These are phyloP conservation scores for Nematopogon swammerdamellus DNA, from an alignment of 2,888 invertebrate genomes.

Conservation along the genomic window DNA sequence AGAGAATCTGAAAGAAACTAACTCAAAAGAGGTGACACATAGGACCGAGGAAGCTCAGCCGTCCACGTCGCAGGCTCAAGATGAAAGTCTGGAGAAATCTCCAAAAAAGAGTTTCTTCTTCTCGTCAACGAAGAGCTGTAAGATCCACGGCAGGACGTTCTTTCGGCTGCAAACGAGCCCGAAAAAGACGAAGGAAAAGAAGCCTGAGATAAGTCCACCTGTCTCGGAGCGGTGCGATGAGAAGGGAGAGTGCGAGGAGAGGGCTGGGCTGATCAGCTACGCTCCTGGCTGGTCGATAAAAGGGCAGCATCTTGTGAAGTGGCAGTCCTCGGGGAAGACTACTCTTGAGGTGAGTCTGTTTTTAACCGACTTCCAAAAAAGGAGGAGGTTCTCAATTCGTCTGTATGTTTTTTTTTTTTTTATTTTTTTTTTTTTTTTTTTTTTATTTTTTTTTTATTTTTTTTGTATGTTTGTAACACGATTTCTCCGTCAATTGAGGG, in stretches of 20 bases:
- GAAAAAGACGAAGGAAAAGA: conserved; percentile 44
- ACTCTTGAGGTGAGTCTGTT: conserved; percentile 49
- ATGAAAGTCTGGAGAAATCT: conserved; percentile 45
- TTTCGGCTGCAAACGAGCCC: conserved; percentile 52
- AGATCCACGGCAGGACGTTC: conserved; percentile 46
- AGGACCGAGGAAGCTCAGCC: conserved; percentile 20
- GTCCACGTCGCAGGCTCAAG: conserved; percentile 33
- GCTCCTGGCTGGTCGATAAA: conserved; percentile 61
- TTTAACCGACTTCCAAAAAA: too few species aligned
- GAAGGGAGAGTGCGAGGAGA: conserved; percentile 15
- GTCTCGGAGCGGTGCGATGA: conserved; percentile 5
- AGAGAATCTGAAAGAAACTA: too few species aligned
- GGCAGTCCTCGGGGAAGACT: conserved; percentile 58
- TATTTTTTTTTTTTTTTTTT: too few species aligned
- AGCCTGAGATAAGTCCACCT: conserved; percentile 12
- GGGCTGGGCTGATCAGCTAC: conserved; percentile 55
- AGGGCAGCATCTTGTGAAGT: conserved; percentile 60
- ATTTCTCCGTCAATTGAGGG: too few species aligned
- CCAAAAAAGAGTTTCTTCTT: conserved; percentile 53
- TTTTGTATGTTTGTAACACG: too few species aligned
- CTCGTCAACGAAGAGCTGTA: conserved; percentile 50
- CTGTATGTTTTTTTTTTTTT: too few species aligned
- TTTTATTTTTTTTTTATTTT: neutral
- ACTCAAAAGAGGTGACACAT: conserved; percentile 14
- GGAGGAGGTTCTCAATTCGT: too few species aligned